These are phyloP conservation scores for Salminus brasiliensis DNA, from an alignment of 2,113 vertebrate genomes.

Conservation along the genomic window DNA sequence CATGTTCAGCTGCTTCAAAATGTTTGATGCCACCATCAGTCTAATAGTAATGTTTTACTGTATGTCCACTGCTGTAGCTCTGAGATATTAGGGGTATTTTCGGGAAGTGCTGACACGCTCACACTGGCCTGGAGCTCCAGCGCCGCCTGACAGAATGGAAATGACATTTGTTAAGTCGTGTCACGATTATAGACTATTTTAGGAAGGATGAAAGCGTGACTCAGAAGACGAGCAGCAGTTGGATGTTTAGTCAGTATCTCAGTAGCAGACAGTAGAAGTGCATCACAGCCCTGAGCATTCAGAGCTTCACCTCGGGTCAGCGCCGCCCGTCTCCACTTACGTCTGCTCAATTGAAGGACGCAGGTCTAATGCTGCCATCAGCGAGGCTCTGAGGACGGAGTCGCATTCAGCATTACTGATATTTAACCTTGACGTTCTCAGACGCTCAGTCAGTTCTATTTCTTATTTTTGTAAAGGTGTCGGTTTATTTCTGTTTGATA, in stretches of 20 bases:
- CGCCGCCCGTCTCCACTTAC: background rate
- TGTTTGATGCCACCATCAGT: too few relatives aligned
- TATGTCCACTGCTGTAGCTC: too few relatives aligned
- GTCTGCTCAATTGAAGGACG: conserved; percentile 18
- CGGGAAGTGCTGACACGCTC: background rate
- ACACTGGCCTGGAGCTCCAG: background rate
- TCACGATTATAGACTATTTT: background rate
- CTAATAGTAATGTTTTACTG: too few relatives aligned
- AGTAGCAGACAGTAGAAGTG: background rate
- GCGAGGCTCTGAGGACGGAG: background rate
- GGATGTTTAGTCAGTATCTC: background rate
- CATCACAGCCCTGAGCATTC: background rate
- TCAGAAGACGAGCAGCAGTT: background rate
- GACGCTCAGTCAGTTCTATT: background rate
- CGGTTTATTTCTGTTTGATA: conserved; percentile 29
- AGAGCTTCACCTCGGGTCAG: background rate
- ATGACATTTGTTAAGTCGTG: background rate
- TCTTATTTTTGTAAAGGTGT: conserved; percentile 7
- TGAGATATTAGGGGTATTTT: background rate
- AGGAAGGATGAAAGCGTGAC: background rate
- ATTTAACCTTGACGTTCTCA: conserved; percentile 40
- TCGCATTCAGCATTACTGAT: conserved; percentile 5
- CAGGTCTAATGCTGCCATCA: conserved; percentile 5
- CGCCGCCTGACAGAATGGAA: background rate
- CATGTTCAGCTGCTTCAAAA: too few relatives aligned